Percentiles rank a stretch among this genome's conserved stretches.
Evolutionary conservation across 2,797 vertebrate genomes (phyloP).

Genomic region (Cossypha polioptera): DNA sequence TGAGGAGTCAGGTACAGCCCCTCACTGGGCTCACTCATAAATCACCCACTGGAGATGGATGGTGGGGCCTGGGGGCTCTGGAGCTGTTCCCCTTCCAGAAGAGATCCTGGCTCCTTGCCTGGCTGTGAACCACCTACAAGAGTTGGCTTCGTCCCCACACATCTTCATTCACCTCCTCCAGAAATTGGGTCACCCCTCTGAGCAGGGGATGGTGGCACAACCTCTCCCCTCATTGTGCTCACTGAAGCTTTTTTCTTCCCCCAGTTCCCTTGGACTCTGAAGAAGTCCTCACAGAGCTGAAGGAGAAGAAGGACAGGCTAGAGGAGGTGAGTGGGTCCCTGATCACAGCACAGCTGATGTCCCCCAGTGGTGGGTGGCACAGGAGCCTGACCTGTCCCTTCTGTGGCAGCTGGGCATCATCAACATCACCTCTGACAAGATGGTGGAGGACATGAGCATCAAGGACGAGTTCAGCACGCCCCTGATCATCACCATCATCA

Average conservation of each 20-base stretch:
- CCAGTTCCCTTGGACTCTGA: constrained; percentile 44
- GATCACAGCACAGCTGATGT: neutral
- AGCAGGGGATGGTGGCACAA: neutral
- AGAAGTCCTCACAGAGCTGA: constrained; percentile 47
- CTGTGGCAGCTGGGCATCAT: constrained; percentile 49
- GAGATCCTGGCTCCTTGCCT: neutral
- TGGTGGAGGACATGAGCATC: neutral
- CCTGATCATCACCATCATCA: constrained; percentile 79
- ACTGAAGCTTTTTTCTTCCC: neutral
- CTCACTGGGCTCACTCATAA: accelerated
- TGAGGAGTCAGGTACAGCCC: neutral
- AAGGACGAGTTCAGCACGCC: constrained; percentile 75
- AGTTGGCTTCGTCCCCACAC: neutral
- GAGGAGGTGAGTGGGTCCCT: constrained; percentile 52
- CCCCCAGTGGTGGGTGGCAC: neutral
- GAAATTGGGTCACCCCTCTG: neutral
- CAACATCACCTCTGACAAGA: constrained; percentile 26
- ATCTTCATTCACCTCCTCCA: neutral
- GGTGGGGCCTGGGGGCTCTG: neutral
- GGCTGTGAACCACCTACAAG: neutral
- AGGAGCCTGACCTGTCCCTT: neutral
- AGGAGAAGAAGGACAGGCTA: constrained; percentile 54
- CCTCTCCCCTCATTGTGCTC: neutral
- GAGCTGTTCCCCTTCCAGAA: neutral
- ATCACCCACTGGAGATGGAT: neutral